Percentiles rank a stretch among this genome's conserved stretches.
Evolutionary conservation across 2,797 vertebrate genomes (phyloP).

Genomic region (Ptychadena robeensis): DNA sequence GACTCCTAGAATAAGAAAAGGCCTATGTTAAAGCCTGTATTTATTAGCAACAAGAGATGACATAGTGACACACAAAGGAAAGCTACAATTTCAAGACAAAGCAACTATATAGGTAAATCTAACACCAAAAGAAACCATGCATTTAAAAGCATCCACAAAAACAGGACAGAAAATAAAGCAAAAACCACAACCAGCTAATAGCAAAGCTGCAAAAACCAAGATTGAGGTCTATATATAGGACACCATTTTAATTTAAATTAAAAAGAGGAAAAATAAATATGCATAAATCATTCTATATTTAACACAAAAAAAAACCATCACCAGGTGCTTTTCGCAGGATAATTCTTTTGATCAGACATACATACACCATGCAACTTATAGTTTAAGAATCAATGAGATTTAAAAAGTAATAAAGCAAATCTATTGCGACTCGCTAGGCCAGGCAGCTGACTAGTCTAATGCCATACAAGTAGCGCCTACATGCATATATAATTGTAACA

Average conservation of each 20-base stretch:
- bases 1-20: constrained; percentile 76
- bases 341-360: neutral
- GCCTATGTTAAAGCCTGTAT: constrained; percentile 55
- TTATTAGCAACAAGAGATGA: neutral
- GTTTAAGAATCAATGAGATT: neutral
- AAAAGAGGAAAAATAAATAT: neutral
- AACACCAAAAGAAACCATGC: constrained; percentile 53
- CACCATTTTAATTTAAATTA: neutral
- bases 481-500: neutral
- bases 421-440: neutral
- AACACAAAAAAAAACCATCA: neutral
- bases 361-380: constrained; percentile 7
- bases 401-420: neutral
- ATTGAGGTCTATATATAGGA: constrained; percentile 25
- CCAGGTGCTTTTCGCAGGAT: neutral
- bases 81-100: neutral
- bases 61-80: neutral
- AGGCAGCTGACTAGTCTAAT: neutral
- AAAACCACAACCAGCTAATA: constrained; percentile 37
- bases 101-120: neutral
- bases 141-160: constrained; percentile 34
- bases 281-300: neutral
- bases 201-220: constrained; percentile 64
- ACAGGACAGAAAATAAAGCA: constrained; percentile 42
- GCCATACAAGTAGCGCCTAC: neutral